Base-by-base conservation (phyloP, 2,888 invertebrate species). In the Tetragonisca angustula region DNA sequence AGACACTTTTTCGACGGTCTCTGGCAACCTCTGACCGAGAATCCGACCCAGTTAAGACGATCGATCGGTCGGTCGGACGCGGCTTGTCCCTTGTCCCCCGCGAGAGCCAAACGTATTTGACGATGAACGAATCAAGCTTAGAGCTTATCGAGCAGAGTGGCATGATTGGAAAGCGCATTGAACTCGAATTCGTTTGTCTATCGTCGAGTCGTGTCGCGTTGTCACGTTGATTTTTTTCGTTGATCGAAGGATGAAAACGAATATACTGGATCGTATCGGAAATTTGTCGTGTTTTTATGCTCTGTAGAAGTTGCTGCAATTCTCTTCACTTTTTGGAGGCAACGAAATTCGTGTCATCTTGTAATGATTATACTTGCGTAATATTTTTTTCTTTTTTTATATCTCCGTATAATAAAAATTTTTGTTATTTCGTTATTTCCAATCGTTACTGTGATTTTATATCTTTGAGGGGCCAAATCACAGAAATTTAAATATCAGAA, bases 1-100 rank as follows among this genome's bases (percentile, higher is more conserved):
- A 65, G 59, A 65, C 52, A 65, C 19, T 64, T 81, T 73, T 81
- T 62, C 68, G 56, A 71, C 74, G 78, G 74, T 62, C 43, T 43
- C 43, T 43, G 43, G 49, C 78, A 62, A 80, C 78, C 84, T 80
- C 68, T 77, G 79, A 76, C 79, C 80, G 59, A 75, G 65, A 62
- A n/a, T 67, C 73, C 80, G 88, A 83, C 88, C 88, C 79, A 85
- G 88, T 88, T 88, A 73, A 61, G 54, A 32, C 79, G 85, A 88
- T 88, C 88, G 88, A 88, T 88, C 59, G 83, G n/a, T 69, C 59
- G 83, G n/a, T 69, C 43, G 69, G 74, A 65, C 59, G 68, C 65
- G 32, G 24, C 24, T 61, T 24, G 59, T 59, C 81, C 76, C 69
- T 73, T 72, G 65, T 64, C 65, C 62, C 62, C 76, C 75, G 67